A percentile compares a stretch with the other conserved stretches of the same genome.
Evolutionary conservation across 1,140 invertebrate genomes (phyloP).

Genomic region (Laupala kohalensis): DNA sequence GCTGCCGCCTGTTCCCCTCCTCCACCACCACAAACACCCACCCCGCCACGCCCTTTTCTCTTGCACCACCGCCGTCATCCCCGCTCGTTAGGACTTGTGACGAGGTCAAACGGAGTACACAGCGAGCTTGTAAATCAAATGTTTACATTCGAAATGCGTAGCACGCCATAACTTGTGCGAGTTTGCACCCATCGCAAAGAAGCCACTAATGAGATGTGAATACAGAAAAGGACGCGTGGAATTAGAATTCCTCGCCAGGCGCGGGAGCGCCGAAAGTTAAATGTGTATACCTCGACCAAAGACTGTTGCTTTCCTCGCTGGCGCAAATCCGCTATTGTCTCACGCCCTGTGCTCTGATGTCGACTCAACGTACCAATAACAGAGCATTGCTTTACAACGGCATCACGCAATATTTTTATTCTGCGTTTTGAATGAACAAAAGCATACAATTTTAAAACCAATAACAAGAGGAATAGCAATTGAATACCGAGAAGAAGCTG

Average conservation of each 20-base stretch:
- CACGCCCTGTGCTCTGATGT: background rate
- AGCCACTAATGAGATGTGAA: background rate
- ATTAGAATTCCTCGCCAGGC: background rate
- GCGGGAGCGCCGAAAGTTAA: background rate
- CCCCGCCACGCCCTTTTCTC: background rate
- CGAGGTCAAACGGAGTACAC: background rate
- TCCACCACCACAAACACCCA: no score
- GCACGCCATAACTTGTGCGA: background rate
- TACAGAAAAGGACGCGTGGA: background rate
- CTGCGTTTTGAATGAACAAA: no score
- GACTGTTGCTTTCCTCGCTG: background rate
- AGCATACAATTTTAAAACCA: no score
- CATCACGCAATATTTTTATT: no score
- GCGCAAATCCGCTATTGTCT: background rate
- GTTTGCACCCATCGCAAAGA: background rate
- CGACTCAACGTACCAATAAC: no score
- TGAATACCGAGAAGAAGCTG: no score
- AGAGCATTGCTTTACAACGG: no score
- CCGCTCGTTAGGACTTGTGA: background rate
- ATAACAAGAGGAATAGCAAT: no score
- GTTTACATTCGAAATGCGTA: background rate
- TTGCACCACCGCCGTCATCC: background rate
- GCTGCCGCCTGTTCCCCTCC: no score
- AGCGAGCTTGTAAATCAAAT: background rate
- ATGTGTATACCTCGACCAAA: background rate